Base-by-base conservation (phyloP, 2,888 invertebrate genomes). In the Meta bourneti region DNA sequence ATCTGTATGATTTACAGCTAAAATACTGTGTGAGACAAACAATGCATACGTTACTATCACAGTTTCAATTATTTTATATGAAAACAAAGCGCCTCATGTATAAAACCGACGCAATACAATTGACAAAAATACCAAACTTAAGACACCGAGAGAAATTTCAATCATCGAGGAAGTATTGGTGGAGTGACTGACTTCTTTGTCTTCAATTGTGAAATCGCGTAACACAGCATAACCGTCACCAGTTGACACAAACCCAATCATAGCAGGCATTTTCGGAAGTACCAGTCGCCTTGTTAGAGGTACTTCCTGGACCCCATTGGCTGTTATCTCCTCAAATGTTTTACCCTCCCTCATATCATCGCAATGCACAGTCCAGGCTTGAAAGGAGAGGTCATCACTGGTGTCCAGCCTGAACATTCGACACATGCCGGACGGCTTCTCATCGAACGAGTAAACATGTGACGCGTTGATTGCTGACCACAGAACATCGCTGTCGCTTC, bases 211-310 rank as follows among this genome's bases (percentile, higher is more conserved):
- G 11, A 92, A 69, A 77, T 89, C 92, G 20, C 89, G 70, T n/a
- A 92, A n/a, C 13, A 75, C 89, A 0, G 86, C 92, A 8, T 92
- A 82, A 9, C 79, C 75, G 6, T 89, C 89, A 1, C 92, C 92
- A 54, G 89, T n/a, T 6, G 92, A 92, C 20, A 89, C 77, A 34
- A 92, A 86, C 7, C 92, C 92, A 6, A 92, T 48, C 92, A 92
- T 92, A 61, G 89, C 81, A 19, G 92, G 89, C 7, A 71, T 77
- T 9, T 77, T 48, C 1, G 92, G 92, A 7, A 92, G 51, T 19
- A 92, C 86, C 8, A 92, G 19, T 48, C 86, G 69, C 16, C 81
- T 89, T 71, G 75, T 71, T 4, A 16, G 51, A 49, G 89, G 81
- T 0, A 92, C 71, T 20, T 80, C 89, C 49, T 84, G 75, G 6